Evolutionary conservation across 2,888 invertebrate species (phyloP).

Genomic region (Liopterus haemorrhoidalis): DNA sequence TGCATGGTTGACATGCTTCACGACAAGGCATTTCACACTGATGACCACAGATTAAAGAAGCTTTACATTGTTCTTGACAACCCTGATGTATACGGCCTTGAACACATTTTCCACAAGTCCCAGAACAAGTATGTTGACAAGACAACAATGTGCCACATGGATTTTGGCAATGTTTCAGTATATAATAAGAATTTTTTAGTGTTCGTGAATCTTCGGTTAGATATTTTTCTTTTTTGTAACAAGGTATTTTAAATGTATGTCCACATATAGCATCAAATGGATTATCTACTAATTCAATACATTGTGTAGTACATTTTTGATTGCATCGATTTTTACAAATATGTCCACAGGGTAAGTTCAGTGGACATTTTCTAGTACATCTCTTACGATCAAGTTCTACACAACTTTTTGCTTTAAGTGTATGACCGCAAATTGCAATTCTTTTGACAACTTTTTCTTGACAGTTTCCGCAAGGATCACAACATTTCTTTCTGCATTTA

Average conservation of each 20-base stretch:
- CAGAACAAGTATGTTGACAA: constrained; percentile 51
- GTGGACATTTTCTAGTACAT: constrained; percentile 48
- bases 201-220: too few relatives aligned
- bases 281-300: constrained; percentile 38
- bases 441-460: constrained; percentile 46
- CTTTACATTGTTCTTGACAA: constrained; percentile 53
- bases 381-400: constrained; percentile 36
- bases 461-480: constrained; percentile 49
- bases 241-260: constrained; percentile 47
- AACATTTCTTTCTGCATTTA: constrained; percentile 49
- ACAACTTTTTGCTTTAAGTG: constrained; percentile 44
- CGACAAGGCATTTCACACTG: constrained; percentile 53
- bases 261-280: constrained; percentile 47
- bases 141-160: constrained; percentile 45
- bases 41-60: constrained; percentile 58
- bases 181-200: constrained; percentile 37
- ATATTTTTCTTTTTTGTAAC: constrained; percentile 37
- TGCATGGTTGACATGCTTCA: constrained; percentile 54
- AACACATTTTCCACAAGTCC: constrained; percentile 52
- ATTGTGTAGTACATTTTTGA: constrained; percentile 41
- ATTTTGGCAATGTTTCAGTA: constrained; percentile 46
- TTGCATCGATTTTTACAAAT: constrained; percentile 45
- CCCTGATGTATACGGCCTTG: constrained; percentile 56
- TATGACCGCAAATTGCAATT: constrained; percentile 46
- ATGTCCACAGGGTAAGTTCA: constrained; percentile 49